Percentiles rank a stretch among this genome's conserved stretches.
Conservation (phyloP, 2,797 vertebrate species). For the Phrynocephalus forsythii region DNA sequence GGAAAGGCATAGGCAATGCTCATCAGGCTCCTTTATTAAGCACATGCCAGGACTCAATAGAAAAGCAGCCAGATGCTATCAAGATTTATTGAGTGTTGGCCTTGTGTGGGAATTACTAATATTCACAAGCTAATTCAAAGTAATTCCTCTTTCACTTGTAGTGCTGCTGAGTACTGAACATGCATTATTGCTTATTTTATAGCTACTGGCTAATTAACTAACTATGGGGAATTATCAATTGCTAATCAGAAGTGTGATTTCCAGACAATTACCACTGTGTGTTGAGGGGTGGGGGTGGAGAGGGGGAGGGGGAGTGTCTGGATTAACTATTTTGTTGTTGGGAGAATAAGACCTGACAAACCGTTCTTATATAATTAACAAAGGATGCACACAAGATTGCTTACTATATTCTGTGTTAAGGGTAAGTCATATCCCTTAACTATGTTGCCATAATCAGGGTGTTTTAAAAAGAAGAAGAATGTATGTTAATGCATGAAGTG, state of each 20-base stretch:
- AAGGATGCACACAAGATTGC: neutral
- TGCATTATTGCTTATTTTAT: slow-evolving; percentile 7
- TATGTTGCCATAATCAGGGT: neutral
- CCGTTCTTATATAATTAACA: neutral
- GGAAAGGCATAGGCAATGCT: neutral
- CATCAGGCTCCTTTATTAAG: slow-evolving; percentile 20
- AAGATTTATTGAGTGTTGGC: neutral
- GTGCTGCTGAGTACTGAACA: neutral
- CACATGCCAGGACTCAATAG: neutral
- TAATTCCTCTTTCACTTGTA: slow-evolving; percentile 30
- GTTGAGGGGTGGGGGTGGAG: too few relatives aligned
- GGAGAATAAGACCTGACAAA: neutral
- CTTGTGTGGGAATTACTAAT: slow-evolving; percentile 16
- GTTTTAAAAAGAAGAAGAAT: neutral
- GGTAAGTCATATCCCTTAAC: neutral
- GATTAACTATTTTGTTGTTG: neutral
- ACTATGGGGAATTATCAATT: neutral
- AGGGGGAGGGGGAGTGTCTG: rapidly evolving
- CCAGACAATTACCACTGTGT: neutral
- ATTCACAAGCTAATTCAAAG: slow-evolving; percentile 17
- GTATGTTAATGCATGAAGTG: neutral
- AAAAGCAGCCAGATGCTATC: slow-evolving; percentile 17
- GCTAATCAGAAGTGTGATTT: slow-evolving; percentile 7
- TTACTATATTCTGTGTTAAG: neutral
- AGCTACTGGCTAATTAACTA: slow-evolving; percentile 3